Percentiles rank a stretch among this genome's conserved stretches.
Conservation (phyloP, 35 echinoderm and acorn worm genomes). For the Apostichopus japonicus region DNA sequence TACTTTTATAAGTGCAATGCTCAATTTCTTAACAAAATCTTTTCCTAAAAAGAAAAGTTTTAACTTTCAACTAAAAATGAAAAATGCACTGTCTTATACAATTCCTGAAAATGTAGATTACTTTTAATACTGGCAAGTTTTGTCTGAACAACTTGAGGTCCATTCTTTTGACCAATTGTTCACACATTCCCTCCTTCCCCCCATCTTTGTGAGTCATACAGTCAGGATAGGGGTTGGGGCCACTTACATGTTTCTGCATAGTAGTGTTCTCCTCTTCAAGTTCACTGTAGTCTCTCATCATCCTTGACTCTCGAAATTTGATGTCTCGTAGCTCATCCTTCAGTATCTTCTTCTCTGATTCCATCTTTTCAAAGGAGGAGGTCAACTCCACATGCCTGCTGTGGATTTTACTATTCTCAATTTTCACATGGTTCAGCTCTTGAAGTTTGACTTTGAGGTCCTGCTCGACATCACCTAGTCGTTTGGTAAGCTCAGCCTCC, state of each 20-base stretch:
- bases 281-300: slow-evolving; percentile 95
- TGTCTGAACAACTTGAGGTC: too few relatives aligned
- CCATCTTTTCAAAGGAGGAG: slow-evolving; percentile 71
- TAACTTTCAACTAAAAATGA: too few relatives aligned
- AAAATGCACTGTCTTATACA: too few relatives aligned
- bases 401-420: slow-evolving; percentile 87
- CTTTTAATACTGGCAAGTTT: too few relatives aligned
- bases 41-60: too few relatives aligned
- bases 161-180: too few relatives aligned
- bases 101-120: too few relatives aligned
- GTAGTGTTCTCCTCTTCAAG: slow-evolving; percentile 97
- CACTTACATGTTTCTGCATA: slow-evolving; percentile 97
- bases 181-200: too few relatives aligned
- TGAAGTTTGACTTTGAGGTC: slow-evolving; percentile 70
- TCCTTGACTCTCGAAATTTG: slow-evolving; percentile 84
- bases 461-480: slow-evolving; percentile 76
- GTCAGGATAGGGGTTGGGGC: neutral
- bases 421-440: slow-evolving; percentile 66
- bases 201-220: too few relatives aligned
- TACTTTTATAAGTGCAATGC: too few relatives aligned
- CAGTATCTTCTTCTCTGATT: slow-evolving; percentile 64
- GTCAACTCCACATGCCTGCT: slow-evolving; percentile 65
- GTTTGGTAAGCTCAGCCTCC: slow-evolving; percentile 76
- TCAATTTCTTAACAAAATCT: too few relatives aligned
- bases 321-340: slow-evolving; percentile 89